Conservation (phyloP, 2,888 invertebrate genomes). For the Cephus pygmeus region DNA sequence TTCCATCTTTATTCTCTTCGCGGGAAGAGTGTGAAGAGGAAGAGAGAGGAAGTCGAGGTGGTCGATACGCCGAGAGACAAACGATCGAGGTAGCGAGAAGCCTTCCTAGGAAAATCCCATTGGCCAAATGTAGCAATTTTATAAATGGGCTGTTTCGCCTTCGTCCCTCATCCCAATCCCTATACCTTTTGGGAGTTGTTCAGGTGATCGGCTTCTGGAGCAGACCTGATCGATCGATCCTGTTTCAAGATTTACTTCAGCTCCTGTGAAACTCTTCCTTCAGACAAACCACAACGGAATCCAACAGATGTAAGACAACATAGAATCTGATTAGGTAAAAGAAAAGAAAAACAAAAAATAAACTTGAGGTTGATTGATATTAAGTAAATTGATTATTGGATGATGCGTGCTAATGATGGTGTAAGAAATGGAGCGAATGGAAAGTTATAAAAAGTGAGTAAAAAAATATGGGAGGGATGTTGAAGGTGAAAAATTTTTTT, state of each 20-base stretch:
- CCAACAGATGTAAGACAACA: background rate
- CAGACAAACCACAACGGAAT: background rate
- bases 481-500: background rate
- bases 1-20: background rate
- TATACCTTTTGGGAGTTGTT: background rate
- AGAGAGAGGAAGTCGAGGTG: background rate
- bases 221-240: background rate
- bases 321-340: background rate
- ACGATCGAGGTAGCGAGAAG: background rate
- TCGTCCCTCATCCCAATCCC: background rate
- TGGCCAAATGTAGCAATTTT: background rate
- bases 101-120: background rate
- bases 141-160: background rate
- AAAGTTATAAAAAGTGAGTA: background rate
- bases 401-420: background rate
- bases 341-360: background rate
- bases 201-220: background rate
- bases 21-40: background rate
- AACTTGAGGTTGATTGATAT: background rate
- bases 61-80: background rate
- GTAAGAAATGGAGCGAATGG: background rate
- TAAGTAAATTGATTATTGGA: background rate
- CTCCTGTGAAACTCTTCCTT: background rate
- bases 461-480: background rate
- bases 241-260: background rate